Evolutionary conservation across 2,113 vertebrate genomes (phyloP), one percentile per base, ranked within the genome.

Genomic region (Aspidoscelis tigris): DNA sequence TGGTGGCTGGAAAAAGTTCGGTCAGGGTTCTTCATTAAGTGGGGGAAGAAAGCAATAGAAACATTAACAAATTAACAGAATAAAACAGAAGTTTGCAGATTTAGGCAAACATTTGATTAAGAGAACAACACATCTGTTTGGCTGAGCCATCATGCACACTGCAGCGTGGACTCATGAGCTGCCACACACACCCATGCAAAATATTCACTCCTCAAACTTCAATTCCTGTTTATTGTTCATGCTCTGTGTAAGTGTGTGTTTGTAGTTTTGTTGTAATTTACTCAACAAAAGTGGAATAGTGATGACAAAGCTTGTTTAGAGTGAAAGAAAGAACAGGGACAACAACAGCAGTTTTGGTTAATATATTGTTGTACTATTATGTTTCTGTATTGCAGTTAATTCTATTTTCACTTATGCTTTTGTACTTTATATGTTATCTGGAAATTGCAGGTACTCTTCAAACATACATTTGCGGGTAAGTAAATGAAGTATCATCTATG

Each of bases 11-110:
- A 4, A 93, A 96, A 96, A 97, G 95, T 96, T 95, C 95, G 94
- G 95, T 96, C 96, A 95, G 95, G 96, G 92, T 96, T 90, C 91
- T 92, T 95, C 96, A 95, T 96, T 96, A 95, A 95, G 93, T 94
- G 92, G 43, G 58, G 4, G 16, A 66, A 68, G 61, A 76, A 81
- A 72, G 50, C 71, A 22, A 74, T 14, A 24, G 43, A 58, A 81
- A 44, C 75, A 41, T 66, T 75, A 64, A 58, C 58, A 61, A 61
- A 61, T 61, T 61, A 61, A 61, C 58, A 61, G 18, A 61, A 61
- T 16, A 61, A 61, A 61, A 55, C 33, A 33, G 33, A 33, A 61
- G 94, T 95, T 95, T 95, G 94, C 92, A 96, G 95, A 96, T 96
- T 91, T 95, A 96, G 94, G 78, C 89, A 91, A 95, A 83, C 88